A percentile compares a stretch with the other conserved stretches of the same genome.
These are phyloP conservation scores for Heteronetta atricapilla DNA, from an alignment of 2,113 vertebrate species.

Conservation along the genomic window DNA sequence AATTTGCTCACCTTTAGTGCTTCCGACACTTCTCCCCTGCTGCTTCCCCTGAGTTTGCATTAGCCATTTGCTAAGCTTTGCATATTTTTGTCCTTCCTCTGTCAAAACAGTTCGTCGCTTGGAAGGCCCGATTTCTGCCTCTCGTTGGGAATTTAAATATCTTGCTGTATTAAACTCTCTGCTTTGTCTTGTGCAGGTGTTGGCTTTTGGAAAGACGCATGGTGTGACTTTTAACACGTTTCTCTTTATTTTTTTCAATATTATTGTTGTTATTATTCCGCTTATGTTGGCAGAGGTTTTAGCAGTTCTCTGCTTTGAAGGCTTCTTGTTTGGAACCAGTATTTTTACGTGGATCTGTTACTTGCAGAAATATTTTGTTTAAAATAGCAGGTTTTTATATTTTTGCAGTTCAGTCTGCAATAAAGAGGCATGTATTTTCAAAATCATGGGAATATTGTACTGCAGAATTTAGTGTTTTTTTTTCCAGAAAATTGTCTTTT, in stretches of 20 bases:
- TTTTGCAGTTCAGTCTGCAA: conserved; percentile 58
- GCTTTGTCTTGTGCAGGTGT: conserved; percentile 90
- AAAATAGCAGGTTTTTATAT: conserved; percentile 37
- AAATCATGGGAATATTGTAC: conserved; percentile 20
- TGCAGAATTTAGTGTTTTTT: conserved; percentile 31
- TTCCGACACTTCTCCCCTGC: conserved; percentile 76
- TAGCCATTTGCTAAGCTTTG: conserved; percentile 85
- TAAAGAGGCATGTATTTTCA: conserved; percentile 25
- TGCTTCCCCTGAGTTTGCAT: conserved; percentile 82
- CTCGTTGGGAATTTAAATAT: conserved; percentile 80
- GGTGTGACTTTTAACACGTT: conserved; percentile 86
- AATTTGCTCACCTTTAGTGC: conserved; percentile 72
- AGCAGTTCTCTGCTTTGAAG: conserved; percentile 82
- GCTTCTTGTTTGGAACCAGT: conserved; percentile 78
- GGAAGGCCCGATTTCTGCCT: conserved; percentile 87
- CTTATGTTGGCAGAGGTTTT: conserved; percentile 79
- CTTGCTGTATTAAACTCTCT: conserved; percentile 86
- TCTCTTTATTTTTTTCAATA: conserved; percentile 63
- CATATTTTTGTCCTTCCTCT: conserved; percentile 85
- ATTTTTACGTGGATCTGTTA: conserved; percentile 77
- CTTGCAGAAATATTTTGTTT: conserved; percentile 81
- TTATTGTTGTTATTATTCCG: conserved; percentile 59
- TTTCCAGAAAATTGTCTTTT: background rate
- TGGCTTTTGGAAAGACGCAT: conserved; percentile 89
- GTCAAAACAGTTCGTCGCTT: conserved; percentile 88